A percentile compares a stretch with the other conserved stretches of the same genome.
These are phyloP conservation scores for Cheirogaleus major DNA, from an alignment of 2,797 vertebrate species.

Conservation along the genomic window DNA sequence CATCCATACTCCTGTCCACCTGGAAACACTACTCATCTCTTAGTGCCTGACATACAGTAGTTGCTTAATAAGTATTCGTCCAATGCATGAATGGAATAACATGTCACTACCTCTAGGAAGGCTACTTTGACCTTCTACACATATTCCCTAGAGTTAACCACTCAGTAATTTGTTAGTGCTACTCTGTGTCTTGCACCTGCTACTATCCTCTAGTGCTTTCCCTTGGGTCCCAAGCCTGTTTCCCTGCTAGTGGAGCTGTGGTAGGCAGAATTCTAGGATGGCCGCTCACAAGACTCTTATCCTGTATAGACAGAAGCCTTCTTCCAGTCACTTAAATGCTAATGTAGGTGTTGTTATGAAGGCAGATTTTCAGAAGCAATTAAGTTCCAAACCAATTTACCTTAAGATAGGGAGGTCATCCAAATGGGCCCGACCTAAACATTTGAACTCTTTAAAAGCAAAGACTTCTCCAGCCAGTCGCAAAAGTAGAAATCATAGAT, in stretches of 20 bases:
- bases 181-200: not conserved
- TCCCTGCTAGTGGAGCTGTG: not conserved
- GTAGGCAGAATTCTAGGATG: not conserved
- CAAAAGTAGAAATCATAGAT: not conserved
- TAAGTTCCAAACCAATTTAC: not conserved
- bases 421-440: not conserved
- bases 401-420: not conserved
- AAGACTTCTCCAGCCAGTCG: not conserved
- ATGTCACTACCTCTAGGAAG: not conserved
- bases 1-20: not conserved
- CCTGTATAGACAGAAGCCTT: not conserved
- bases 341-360: not conserved
- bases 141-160: not conserved
- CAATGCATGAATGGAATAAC: not conserved
- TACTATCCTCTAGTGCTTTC: not conserved
- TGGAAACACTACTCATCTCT: not conserved
- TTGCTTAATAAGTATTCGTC: not conserved
- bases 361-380: not conserved
- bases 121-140: not conserved
- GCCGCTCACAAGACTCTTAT: not conserved
- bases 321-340: not conserved
- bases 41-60: not conserved
- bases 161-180: not conserved
- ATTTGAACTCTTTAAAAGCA: not conserved
- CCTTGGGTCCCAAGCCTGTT: not conserved